Conservation (phyloP, 2,888 invertebrate species). For the Timema cristinae region DNA sequence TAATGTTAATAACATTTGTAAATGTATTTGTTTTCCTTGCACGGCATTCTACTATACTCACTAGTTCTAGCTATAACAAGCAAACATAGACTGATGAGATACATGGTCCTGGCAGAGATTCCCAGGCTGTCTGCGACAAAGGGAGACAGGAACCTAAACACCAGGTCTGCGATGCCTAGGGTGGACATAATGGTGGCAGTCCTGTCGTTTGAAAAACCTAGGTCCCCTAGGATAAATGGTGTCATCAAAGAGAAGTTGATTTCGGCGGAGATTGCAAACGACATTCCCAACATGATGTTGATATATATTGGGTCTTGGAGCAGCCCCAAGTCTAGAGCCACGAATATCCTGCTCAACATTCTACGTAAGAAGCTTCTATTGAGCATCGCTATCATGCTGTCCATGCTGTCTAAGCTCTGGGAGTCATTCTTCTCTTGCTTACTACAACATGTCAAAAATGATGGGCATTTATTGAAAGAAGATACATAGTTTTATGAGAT, state of each 20-base stretch:
- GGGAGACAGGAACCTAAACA: slow-evolving; percentile 60
- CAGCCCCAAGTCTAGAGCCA: slow-evolving; percentile 53
- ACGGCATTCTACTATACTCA: slow-evolving; percentile 46
- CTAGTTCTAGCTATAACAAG: slow-evolving; percentile 58
- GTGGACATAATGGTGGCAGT: slow-evolving; percentile 61
- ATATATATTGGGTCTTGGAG: slow-evolving; percentile 62
- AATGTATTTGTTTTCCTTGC: neutral
- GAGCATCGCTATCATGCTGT: no score
- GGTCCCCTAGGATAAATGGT: slow-evolving; percentile 63
- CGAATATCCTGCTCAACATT: no score
- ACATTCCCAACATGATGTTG: slow-evolving; percentile 63
- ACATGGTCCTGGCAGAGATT: slow-evolving; percentile 60
- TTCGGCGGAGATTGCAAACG: slow-evolving; percentile 64
- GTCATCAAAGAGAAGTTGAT: slow-evolving; percentile 63
- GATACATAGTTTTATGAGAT: no score
- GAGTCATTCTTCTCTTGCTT: no score
- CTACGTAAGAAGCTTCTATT: no score
- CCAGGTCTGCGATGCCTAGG: slow-evolving; percentile 58
- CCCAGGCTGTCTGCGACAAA: slow-evolving; percentile 62
- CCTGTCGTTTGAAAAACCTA: slow-evolving; percentile 53
- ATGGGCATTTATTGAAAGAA: no score
- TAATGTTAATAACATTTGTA: neutral
- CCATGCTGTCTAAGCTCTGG: no score
- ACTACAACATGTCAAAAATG: no score
- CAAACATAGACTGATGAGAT: slow-evolving; percentile 56